A percentile compares a stretch with the other conserved stretches of the same genome.
Evolutionary conservation across 2,888 invertebrate species (phyloP).

Genomic region (Sarcophaga carnaria): DNA sequence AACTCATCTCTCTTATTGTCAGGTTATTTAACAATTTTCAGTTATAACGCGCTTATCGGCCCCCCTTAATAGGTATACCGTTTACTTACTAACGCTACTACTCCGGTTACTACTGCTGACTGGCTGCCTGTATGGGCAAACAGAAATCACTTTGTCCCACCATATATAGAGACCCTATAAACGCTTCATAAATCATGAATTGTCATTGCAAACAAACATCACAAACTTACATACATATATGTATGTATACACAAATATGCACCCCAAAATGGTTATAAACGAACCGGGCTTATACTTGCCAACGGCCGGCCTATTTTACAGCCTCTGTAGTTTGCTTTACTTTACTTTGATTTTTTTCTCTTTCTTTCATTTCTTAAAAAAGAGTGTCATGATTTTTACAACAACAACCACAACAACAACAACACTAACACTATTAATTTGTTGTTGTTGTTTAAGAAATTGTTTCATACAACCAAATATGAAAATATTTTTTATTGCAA

Average conservation of each 20-base stretch:
- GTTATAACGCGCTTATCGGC: background rate
- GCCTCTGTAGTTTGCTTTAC: background rate
- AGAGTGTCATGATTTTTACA: background rate
- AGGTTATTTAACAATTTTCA: background rate
- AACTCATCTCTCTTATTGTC: background rate
- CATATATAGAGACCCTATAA: slow-evolving; percentile 69
- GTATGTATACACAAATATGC: background rate
- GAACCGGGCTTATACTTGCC: background rate
- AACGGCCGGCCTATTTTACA: background rate
- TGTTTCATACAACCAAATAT: slow-evolving; percentile 64
- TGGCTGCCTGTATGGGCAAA: slow-evolving; percentile 18
- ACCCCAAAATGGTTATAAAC: slow-evolving; percentile 39
- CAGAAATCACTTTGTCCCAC: slow-evolving; percentile 63
- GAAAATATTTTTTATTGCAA: slow-evolving; percentile 52
- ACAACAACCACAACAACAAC: slow-evolving; percentile 24
- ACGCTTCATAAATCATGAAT: slow-evolving; percentile 70
- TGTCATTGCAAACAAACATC: slow-evolving; percentile 48
- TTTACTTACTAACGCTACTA: background rate
- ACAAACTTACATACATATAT: background rate
- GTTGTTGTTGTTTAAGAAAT: slow-evolving; percentile 55
- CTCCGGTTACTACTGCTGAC: background rate
- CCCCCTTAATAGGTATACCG: background rate
- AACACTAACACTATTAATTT: background rate
- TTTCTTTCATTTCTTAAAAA: slow-evolving; percentile 6
- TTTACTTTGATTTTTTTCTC: too few species aligned